phyloP scores from a whole-genome alignment of 2,113 vertebrate genomes.

The Atrichornis clamosus region DNA sequence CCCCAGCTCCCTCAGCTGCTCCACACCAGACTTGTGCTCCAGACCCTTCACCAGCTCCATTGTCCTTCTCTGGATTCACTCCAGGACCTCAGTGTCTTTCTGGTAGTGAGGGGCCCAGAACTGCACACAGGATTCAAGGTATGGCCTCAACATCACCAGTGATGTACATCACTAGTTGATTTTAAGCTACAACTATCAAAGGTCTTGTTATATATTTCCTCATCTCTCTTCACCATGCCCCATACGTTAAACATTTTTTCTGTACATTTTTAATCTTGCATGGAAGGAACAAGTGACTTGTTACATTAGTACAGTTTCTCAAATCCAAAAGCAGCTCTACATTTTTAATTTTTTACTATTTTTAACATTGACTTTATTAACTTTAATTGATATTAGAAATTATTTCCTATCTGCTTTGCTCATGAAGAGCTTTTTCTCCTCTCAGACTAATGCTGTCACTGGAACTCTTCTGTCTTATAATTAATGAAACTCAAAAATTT shows the following conservation, averaged over 20 bases:
- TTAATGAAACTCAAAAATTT: slow-evolving; percentile 22
- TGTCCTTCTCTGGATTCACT: neutral
- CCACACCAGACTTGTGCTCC: neutral
- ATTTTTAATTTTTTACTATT: neutral
- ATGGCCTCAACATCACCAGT: neutral
- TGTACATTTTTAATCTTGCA: neutral
- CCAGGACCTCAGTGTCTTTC: neutral
- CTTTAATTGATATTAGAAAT: neutral
- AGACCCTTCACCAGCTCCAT: neutral
- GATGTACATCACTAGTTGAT: neutral
- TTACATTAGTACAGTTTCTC: neutral
- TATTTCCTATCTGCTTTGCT: neutral
- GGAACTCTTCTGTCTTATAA: slow-evolving; percentile 29
- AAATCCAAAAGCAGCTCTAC: neutral
- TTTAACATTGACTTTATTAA: neutral
- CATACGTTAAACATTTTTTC: neutral
- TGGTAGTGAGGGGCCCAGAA: neutral
- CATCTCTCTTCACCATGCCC: neutral
- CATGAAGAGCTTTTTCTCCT: slow-evolving; percentile 18
- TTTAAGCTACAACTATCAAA: neutral
- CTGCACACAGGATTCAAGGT: neutral
- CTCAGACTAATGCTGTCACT: slow-evolving; percentile 1
- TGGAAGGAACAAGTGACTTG: neutral
- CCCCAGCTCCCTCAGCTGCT: neutral
- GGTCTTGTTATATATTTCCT: neutral